Base-by-base conservation (phyloP, 2,113 vertebrate genomes). In the Petrocephalus microphthalmus region DNA sequence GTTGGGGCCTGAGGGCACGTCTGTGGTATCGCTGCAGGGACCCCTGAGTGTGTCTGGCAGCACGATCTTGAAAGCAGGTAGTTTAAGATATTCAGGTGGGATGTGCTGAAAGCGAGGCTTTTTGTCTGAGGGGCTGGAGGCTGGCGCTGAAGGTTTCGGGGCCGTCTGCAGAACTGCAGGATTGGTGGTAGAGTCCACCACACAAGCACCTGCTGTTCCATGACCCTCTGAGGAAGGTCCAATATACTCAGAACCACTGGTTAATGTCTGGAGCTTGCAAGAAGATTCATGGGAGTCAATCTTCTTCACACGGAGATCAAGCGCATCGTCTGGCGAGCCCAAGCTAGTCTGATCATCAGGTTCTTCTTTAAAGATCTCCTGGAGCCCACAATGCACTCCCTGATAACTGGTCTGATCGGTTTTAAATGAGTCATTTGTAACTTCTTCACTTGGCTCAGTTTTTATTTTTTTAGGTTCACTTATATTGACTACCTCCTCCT, bases 1-100 rank as follows among this genome's bases (percentile, higher is more conserved):
- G 0, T 0, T 22, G 3, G 11, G 82, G 0, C 0, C 0, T 0
- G 20, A 3, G 17, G 83, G 89, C 2, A 45, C 33, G 2, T 91
- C 89, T 20, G 89, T 8, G 2, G 54, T 11, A 60, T 86, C 3
- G 1, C 60, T 90, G 0, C 64, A 5, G 0, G 19, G 19, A 0
- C 54, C 51, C 2, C 22, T 88, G 0, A 90, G 57, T 0, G 17
- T 5, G 0, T 91, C 67, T 0, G 90, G 89, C 4, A 89, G 89
- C 0, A 90, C 19, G 0, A 11, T 20, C 60, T 84, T 89, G 0
- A 89, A 90, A 88, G 52, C 86, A 42, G 91, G 49, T 42, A 89
- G 25, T 0, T 56, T 90, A 17, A 91, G 82, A 11, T 87, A 87
- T 0, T 83, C 51, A 37, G 74, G 87, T 56, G 87, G 74, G 37